phyloP scores from a whole-genome alignment of 2,113 vertebrate species.

The Corythoichthys haematopterus region DNA sequence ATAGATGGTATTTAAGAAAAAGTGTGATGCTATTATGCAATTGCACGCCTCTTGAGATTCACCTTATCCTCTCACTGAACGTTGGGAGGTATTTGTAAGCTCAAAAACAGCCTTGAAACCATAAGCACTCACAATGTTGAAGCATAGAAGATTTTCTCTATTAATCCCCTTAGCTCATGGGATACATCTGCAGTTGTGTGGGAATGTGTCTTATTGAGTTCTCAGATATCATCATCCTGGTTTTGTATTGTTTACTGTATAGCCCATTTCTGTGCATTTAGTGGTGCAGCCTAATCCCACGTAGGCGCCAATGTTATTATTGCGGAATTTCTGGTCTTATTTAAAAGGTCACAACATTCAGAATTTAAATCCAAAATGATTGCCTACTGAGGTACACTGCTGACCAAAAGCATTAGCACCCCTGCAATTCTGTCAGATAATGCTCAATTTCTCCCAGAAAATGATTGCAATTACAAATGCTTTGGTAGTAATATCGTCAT shows the following conservation, averaged over 20 bases:
- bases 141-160: constrained; percentile 19
- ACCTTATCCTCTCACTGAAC: constrained; percentile 12
- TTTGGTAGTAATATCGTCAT: too few species aligned
- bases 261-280: constrained; percentile 2
- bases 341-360: constrained; percentile 11
- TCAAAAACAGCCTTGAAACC: constrained; percentile 30
- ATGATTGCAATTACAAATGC: too few species aligned
- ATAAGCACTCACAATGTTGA: constrained; percentile 18
- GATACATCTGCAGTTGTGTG: constrained; percentile 28
- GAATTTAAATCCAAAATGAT: constrained; percentile 4
- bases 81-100: constrained; percentile 30
- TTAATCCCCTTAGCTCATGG: constrained; percentile 19
- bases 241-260: constrained; percentile 8
- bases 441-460: too few species aligned
- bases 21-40: neutral
- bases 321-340: neutral
- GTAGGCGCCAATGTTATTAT: neutral
- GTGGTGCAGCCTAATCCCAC: constrained; percentile 4
- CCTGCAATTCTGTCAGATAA: too few species aligned
- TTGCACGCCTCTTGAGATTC: neutral
- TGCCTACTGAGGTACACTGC: constrained; percentile 5
- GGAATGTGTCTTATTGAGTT: constrained; percentile 20
- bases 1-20: neutral
- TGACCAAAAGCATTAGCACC: too few species aligned
- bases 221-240: constrained; percentile 24